phyloP scores from a whole-genome alignment of 1,140 invertebrate species.

The Scaptomyza hsui region DNA sequence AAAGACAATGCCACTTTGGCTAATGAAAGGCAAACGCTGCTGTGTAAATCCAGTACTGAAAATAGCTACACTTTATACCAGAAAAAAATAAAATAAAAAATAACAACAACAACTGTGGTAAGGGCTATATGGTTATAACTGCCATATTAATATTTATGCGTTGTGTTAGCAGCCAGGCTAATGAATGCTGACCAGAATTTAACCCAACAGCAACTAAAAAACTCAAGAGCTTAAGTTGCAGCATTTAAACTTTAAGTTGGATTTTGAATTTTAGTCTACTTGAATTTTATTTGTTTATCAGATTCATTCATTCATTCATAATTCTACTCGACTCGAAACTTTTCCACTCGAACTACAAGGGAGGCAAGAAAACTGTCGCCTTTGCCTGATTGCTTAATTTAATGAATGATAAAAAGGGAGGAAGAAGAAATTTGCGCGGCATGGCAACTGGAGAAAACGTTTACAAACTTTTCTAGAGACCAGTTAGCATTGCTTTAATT shows the following conservation, averaged over 20 bases:
- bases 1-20: conserved; percentile 76
- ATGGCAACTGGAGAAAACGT: conserved; percentile 17
- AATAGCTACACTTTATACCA: conserved; percentile 49
- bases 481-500: conserved; percentile 51
- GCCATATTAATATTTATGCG: conserved; percentile 76
- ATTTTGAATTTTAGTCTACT: not conserved
- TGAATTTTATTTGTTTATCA: not conserved
- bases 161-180: conserved; percentile 41
- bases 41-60: conserved; percentile 55
- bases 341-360: not conserved
- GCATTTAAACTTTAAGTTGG: not conserved
- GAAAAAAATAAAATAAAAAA: conserved; percentile 29
- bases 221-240: conserved; percentile 1
- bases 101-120: conserved; percentile 28
- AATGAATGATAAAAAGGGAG: conserved; percentile 19
- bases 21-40: conserved; percentile 79
- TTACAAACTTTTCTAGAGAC: conserved; percentile 41
- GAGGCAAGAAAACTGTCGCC: conserved; percentile 10
- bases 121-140: conserved; percentile 30
- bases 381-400: conserved; percentile 53
- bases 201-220: not conserved
- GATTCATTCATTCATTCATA: not conserved
- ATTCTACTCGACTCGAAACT: not conserved
- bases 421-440: conserved; percentile 1
- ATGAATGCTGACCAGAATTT: conserved; percentile 33